phyloP scores from a whole-genome alignment of 2,113 vertebrate genomes.

The Elgaria multicarinata region DNA sequence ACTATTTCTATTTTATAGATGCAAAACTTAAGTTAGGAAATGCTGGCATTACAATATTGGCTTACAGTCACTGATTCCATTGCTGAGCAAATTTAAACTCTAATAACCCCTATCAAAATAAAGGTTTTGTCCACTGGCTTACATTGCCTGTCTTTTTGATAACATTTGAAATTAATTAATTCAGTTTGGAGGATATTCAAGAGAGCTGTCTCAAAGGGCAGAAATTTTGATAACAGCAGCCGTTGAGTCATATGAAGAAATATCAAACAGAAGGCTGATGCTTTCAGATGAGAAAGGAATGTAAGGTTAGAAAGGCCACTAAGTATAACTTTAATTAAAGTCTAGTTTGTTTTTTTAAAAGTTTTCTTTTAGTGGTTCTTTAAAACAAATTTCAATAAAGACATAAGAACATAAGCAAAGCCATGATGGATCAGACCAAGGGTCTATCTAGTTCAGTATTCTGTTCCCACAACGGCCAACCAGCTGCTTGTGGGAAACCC shows the following conservation, averaged over 20 bases:
- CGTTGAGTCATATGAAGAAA: neutral
- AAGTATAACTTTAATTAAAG: constrained; percentile 2
- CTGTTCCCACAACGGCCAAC: too few species aligned
- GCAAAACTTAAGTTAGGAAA: neutral
- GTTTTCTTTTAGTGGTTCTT: neutral
- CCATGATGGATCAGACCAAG: too few species aligned
- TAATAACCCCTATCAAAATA: neutral
- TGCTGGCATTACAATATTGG: neutral
- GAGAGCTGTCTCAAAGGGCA: neutral
- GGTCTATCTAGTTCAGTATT: too few species aligned
- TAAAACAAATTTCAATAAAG: neutral
- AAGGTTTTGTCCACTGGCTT: neutral
- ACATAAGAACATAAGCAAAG: too few species aligned
- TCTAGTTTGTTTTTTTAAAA: neutral
- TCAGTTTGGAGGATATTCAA: neutral
- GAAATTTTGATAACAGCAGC: neutral
- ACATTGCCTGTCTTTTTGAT: neutral
- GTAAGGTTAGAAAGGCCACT: neutral
- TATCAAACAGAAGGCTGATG: neutral
- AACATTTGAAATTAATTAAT: constrained; percentile 27
- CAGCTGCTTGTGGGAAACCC: too few species aligned
- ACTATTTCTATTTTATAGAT: neutral
- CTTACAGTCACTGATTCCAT: neutral
- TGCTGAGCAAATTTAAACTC: neutral
- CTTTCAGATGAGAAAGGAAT: neutral